Percentiles rank a stretch among this genome's conserved stretches.
These are phyloP conservation scores for Meriones unguiculatus DNA, from an alignment of 2,113 vertebrate genomes.

Conservation along the genomic window DNA sequence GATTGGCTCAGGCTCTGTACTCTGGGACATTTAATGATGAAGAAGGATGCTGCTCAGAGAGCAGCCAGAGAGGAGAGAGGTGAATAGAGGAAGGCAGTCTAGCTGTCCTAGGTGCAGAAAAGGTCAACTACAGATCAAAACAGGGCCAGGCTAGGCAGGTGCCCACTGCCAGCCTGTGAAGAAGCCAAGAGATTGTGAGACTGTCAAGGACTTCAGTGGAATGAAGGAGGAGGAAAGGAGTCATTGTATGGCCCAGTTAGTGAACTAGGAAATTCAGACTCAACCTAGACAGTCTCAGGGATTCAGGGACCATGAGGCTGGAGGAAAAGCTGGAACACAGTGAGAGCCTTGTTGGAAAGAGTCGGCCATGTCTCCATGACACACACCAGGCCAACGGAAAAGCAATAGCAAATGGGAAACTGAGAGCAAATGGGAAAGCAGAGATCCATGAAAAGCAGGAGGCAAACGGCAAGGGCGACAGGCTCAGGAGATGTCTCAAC, in stretches of 20 bases:
- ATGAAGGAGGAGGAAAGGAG: neutral
- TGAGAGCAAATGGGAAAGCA: neutral
- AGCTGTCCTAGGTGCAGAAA: neutral
- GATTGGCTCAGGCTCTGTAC: neutral
- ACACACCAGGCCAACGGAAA: neutral
- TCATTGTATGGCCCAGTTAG: neutral
- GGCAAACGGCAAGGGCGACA: neutral
- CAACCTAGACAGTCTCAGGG: neutral
- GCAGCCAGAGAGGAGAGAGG: neutral
- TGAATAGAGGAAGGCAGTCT: neutral
- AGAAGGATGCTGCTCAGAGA: neutral
- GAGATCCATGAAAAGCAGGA: neutral
- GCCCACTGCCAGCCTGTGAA: neutral
- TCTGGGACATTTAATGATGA: constrained; percentile 2
- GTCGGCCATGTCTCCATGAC: neutral
- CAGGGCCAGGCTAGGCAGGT: neutral
- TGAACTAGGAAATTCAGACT: neutral
- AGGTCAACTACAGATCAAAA: neutral
- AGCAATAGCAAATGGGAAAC: neutral
- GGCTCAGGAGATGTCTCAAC: constrained; percentile 10
- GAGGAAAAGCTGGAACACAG: constrained; percentile 3
- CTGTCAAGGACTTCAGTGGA: neutral
- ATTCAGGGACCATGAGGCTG: neutral
- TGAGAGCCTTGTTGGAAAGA: neutral
- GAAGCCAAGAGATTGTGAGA: too few species aligned